These are phyloP conservation scores for Tachystola acroxantha DNA, from an alignment of 2,888 invertebrate genomes.

Conservation along the genomic window DNA sequence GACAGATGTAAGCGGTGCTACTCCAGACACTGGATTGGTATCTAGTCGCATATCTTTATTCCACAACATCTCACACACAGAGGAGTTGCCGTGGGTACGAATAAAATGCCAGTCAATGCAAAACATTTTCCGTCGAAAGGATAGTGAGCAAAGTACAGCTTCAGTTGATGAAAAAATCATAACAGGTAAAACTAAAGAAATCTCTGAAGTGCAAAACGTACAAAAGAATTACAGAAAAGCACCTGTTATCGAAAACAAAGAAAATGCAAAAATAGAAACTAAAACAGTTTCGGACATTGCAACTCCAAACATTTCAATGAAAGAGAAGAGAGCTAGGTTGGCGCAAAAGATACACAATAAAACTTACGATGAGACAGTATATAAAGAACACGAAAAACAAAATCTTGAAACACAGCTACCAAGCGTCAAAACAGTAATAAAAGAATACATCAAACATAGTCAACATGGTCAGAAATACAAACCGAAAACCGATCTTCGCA, in stretches of 20 bases:
- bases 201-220: conserved; percentile 10
- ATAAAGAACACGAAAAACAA: conserved; percentile 7
- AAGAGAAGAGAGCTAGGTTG: conserved; percentile 43
- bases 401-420: conserved; percentile 14
- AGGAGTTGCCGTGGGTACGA: conserved; percentile 40
- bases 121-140: conserved; percentile 41
- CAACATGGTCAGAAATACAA: conserved; percentile 23
- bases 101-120: conserved; percentile 52
- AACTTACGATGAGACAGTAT: conserved; percentile 18
- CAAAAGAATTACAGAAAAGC: conserved; percentile 4
- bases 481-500: conserved; percentile 31
- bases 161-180: conserved; percentile 15
- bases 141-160: conserved; percentile 23
- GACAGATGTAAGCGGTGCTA: conserved; percentile 30
- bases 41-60: conserved; percentile 70
- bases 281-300: conserved; percentile 3
- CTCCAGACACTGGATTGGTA: conserved; percentile 61
- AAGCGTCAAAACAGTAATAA: conserved; percentile 23
- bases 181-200: conserved; percentile 15
- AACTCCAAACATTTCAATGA: conserved; percentile 17
- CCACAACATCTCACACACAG: conserved; percentile 60
- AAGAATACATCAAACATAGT: conserved; percentile 25
- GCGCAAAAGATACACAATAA: conserved; percentile 12
- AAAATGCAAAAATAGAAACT: not conserved
- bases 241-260: no score